Percentiles rank a stretch among this genome's conserved stretches.
These are phyloP conservation scores for Alaudala cheleensis DNA, from an alignment of 2,113 vertebrate species.

Conservation along the genomic window DNA sequence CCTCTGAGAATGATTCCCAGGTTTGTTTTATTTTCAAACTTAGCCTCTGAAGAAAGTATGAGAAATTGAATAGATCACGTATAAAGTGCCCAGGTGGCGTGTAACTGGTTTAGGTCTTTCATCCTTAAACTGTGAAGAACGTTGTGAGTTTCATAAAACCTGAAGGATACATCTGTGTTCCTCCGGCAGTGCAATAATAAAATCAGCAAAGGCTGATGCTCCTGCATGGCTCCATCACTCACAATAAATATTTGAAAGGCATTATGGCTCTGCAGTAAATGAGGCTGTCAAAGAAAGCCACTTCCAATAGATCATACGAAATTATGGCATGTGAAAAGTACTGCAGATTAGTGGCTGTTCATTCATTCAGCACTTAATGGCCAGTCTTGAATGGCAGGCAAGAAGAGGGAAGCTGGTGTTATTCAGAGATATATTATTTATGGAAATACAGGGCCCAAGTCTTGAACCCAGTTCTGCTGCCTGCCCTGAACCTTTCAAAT, in stretches of 20 bases:
- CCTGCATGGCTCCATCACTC: neutral
- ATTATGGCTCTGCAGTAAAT: neutral
- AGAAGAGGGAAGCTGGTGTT: neutral
- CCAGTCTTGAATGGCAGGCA: neutral
- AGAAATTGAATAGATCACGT: neutral
- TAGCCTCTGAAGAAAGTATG: neutral
- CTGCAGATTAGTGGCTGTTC: neutral
- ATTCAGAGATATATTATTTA: neutral
- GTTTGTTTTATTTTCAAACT: neutral
- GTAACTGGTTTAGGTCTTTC: neutral
- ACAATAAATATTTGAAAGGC: slow-evolving; percentile 29
- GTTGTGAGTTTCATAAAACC: neutral
- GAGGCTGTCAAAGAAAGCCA: slow-evolving; percentile 8
- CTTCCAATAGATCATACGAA: slow-evolving; percentile 17
- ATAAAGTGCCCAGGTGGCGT: neutral
- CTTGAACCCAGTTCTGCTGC: neutral
- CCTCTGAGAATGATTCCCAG: neutral
- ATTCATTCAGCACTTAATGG: neutral
- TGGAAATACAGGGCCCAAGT: neutral
- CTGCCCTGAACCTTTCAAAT: neutral
- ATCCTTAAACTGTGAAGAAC: neutral
- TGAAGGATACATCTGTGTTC: slow-evolving; percentile 8
- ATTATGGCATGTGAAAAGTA: neutral
- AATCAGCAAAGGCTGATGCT: neutral
- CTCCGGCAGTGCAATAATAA: neutral